phyloP scores from a whole-genome alignment of 2,113 vertebrate species.

The Euleptes europaea region DNA sequence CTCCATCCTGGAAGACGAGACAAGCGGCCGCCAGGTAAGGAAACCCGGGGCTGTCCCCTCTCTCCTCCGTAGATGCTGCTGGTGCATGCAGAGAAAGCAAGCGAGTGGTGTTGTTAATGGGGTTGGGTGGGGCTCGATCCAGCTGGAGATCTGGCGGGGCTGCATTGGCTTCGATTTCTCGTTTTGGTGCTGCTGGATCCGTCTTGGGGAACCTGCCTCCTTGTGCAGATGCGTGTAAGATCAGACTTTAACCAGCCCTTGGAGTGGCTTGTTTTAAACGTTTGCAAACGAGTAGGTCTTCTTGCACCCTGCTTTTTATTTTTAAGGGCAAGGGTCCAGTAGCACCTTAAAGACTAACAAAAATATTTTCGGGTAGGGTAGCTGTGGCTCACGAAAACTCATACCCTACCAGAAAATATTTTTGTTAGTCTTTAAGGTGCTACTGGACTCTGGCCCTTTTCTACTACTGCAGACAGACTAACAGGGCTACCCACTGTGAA shows the following conservation, averaged over 20 bases:
- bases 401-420: too few relatives aligned
- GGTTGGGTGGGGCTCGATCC: not conserved
- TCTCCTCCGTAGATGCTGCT: not conserved
- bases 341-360: too few relatives aligned
- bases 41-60: not conserved
- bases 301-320: not conserved
- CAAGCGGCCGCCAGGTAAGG: not conserved
- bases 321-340: too few relatives aligned
- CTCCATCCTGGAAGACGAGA: not conserved
- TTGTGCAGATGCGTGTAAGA: not conserved
- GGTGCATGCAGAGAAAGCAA: not conserved
- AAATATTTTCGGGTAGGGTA: too few relatives aligned
- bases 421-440: too few relatives aligned
- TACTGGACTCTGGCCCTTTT: too few relatives aligned
- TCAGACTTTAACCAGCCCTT: not conserved
- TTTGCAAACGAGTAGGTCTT: not conserved
- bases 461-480: too few relatives aligned
- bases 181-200: not conserved
- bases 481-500: too few relatives aligned
- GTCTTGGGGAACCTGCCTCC: not conserved
- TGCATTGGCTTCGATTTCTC: not conserved
- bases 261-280: not conserved
- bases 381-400: too few relatives aligned
- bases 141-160: not conserved
- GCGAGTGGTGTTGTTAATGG: not conserved